These are phyloP conservation scores for Penaeus indicus DNA, from an alignment of 1,140 invertebrate genomes.

Conservation along the genomic window DNA sequence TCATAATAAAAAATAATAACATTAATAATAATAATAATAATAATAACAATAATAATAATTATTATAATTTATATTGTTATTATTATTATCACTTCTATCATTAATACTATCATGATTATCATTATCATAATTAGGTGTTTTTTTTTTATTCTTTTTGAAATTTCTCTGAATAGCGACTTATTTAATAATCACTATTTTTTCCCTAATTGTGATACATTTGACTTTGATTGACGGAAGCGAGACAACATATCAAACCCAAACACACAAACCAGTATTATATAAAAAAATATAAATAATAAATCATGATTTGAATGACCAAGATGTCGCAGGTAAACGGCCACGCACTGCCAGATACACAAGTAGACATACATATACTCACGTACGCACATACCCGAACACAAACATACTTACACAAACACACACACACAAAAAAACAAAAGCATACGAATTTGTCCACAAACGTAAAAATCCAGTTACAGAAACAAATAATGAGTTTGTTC, in stretches of 20 bases:
- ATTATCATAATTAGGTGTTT: too few species aligned
- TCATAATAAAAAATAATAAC: not conserved
- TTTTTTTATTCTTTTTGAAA: too few species aligned
- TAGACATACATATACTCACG: not conserved
- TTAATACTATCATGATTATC: too few species aligned
- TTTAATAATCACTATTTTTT: too few species aligned
- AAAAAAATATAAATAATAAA: not conserved
- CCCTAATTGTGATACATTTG: too few species aligned
- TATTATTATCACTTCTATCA: not conserved
- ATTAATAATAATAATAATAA: not conserved
- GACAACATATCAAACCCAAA: not conserved
- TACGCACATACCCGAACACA: conserved; percentile 2
- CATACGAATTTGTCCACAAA: too few species aligned
- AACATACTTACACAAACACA: not conserved
- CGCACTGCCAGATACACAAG: not conserved
- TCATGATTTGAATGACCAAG: not conserved
- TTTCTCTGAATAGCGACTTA: too few species aligned
- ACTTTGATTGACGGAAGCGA: too few species aligned
- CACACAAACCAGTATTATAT: not conserved
- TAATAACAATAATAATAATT: conserved; percentile 3
- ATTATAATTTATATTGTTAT: not conserved
- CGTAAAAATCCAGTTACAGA: too few species aligned
- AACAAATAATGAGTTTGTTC: too few species aligned
- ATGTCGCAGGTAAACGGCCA: not conserved
- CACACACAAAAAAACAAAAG: too few species aligned